Base-by-base conservation (phyloP, 2,888 invertebrate genomes). In the Leptopilina drosophilae region DNA sequence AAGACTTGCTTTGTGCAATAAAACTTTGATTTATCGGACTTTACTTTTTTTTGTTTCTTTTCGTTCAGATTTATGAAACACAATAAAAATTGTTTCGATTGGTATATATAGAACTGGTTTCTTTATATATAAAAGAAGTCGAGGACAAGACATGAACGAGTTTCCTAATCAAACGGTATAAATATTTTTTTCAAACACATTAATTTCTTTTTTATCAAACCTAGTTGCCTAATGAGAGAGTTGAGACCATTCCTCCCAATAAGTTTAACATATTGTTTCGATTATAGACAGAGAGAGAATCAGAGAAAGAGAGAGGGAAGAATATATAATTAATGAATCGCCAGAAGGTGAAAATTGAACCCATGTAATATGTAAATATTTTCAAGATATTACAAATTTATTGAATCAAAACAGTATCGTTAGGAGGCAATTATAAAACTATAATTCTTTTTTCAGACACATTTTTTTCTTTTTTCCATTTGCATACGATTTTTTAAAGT, bases 91-190 rank as follows among this genome's bases (percentile, higher is more conserved):
- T 56, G 73, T 73, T 73, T 42, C 56, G 33, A 73, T 73, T 33
- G 33, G 5, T 49, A 49, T 42, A 46, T 46, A 49, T 49, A 56
- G 14, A 73, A 73, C 73, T 73, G 73, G 40, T 73, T 73, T 9
- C 26, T 26, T 12, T 53, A 7, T 42, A 42, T 42, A 42, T 5
- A 42, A 42, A 42, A 42, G 42, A 26, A 69, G 49, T 49, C 67
- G 49, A 53, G 20, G 7, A 53, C 0, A 33, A 5, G 56, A 14
- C 33, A 6, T 73, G 73, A 8, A 40, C 56, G 33, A 33, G 56
- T 73, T 42, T 73, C 33, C 56, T 73, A 73, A 73, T 73, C 73
- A 56, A 56, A 56, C 26, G 20, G 56, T 53, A 56, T 56, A 42
- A 42, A 42, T 8, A 42, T 8, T 49, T 49, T 49, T 49, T 49